Evolutionary conservation across 2,797 vertebrate genomes (phyloP).

Genomic region (Brotula barbata): DNA sequence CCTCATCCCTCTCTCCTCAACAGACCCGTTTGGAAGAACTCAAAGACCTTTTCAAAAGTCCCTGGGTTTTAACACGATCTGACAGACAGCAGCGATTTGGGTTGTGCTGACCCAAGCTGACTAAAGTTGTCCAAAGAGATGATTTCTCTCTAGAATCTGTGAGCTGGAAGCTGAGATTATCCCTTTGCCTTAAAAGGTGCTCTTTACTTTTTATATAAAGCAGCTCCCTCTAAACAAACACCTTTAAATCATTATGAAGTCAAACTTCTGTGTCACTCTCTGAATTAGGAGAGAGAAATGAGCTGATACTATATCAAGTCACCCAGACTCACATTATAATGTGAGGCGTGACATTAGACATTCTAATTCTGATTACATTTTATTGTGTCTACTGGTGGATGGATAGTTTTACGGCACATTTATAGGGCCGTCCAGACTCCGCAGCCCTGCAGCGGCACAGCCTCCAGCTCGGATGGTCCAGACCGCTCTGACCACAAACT

Average conservation of each 20-base stretch:
- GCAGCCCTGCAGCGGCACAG: constrained; percentile 22
- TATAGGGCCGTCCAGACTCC: constrained; percentile 23
- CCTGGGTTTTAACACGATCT: constrained; percentile 46
- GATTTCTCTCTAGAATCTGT: constrained; percentile 69
- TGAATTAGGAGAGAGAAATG: constrained; percentile 5
- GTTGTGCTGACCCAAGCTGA: constrained; percentile 67
- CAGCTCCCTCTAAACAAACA: constrained; percentile 67
- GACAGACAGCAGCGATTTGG: constrained; percentile 63
- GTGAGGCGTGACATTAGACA: background rate
- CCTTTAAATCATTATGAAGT: constrained; percentile 64
- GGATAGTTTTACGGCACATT: constrained; percentile 41
- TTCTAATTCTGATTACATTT: background rate
- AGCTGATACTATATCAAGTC: background rate
- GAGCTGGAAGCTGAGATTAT: constrained; percentile 82
- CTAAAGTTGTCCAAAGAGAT: constrained; percentile 77
- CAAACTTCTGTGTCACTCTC: constrained; percentile 11
- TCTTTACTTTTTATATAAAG: constrained; percentile 70
- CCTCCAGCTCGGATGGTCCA: constrained; percentile 15
- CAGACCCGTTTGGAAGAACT: constrained; percentile 36
- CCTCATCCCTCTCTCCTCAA: constrained; percentile 42
- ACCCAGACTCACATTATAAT: background rate
- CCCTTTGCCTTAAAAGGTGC: constrained; percentile 84
- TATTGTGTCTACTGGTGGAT: constrained; percentile 13
- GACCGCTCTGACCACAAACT: constrained; percentile 32
- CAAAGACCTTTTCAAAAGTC: constrained; percentile 17